A percentile compares a stretch with the other conserved stretches of the same genome.
Conservation (phyloP, 2,888 invertebrate species). For the Drosophila nigritarsus region DNA sequence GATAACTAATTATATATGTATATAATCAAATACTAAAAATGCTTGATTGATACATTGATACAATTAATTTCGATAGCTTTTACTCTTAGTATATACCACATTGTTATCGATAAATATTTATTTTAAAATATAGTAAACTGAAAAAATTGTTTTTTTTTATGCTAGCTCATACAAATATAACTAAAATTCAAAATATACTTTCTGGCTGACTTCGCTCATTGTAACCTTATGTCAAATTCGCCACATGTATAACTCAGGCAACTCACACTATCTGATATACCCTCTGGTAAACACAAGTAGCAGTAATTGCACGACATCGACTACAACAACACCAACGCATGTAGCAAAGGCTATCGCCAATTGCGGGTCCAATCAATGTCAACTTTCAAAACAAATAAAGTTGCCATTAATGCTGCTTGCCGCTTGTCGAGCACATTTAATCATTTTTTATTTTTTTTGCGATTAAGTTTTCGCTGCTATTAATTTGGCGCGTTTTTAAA, state of each 20-base stretch:
- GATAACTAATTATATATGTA: neutral
- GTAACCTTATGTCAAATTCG: neutral
- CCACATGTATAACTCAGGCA: no score
- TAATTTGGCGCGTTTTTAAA: slow-evolving; percentile 61
- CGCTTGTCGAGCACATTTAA: slow-evolving; percentile 48
- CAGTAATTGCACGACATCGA: slow-evolving; percentile 10
- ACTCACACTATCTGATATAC: slow-evolving; percentile 3
- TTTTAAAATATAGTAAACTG: neutral
- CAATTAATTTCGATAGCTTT: neutral
- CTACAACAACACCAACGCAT: neutral
- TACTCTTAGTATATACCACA: neutral
- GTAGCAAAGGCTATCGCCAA: slow-evolving; percentile 51
- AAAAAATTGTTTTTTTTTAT: neutral
- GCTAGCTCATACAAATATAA: neutral
- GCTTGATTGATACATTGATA: no score
- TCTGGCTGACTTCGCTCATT: neutral
- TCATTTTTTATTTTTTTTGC: slow-evolving; percentile 20
- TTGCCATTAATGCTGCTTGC: slow-evolving; percentile 65
- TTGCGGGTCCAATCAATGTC: slow-evolving; percentile 81
- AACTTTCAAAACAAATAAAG: slow-evolving; percentile 79
- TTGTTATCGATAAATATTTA: neutral
- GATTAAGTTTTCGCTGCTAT: slow-evolving; percentile 26
- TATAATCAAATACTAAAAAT: neutral
- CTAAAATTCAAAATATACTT: neutral
- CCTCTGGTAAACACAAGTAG: slow-evolving; percentile 5